Evolutionary conservation across 1,140 invertebrate genomes (phyloP), one percentile per base, ranked within the genome.

Genomic region (Anastrepha obliqua): DNA sequence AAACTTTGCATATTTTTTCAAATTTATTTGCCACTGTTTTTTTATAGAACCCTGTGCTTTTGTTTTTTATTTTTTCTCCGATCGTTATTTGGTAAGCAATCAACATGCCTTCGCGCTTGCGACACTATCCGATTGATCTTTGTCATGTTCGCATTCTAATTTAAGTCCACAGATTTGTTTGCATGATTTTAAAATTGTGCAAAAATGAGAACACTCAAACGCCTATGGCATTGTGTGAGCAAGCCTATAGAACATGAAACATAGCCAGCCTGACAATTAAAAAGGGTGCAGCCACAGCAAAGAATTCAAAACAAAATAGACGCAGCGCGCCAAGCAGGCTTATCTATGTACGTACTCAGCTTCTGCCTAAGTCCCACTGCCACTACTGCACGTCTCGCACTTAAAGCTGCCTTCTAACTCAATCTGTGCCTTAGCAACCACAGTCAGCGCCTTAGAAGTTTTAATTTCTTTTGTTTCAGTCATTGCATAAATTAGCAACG

Each of bases 181-280:
- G 74, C n/a, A 55, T 55, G 15, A 13, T 15, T 15, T 62, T 62
- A 62, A 62, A 55, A 81, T 20, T 81, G 44, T 81, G 51, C 74
- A 29, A 81, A 81, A 81, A 81, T 55, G 47, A 81, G 42, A 81
- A 81, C 74, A 81, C 42, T 81, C 44, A 81, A 81, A 47, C 42
- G 74, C 74, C 74, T 5, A 11, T 0, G n/a, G 74, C 74, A 55
- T 55, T 81, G 47, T n/a, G 11, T 29, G 47, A 0, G 51, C 44
- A 81, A 81, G 74, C 74, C 74, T 81, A 81, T 55, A 11, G n/a
- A 55, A 81, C 74, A 81, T 55, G 44, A 15, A 20, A 9, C 7
- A 58, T 81, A 55, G 74, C n/a, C 74, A 55, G 74, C 47, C 74
- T 81, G 74, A 81, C 74, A 81, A 81, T 81, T 81, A 81, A 81